Base-by-base conservation (phyloP, 2,797 vertebrate species). In the Dendrocincla fuliginosa region DNA sequence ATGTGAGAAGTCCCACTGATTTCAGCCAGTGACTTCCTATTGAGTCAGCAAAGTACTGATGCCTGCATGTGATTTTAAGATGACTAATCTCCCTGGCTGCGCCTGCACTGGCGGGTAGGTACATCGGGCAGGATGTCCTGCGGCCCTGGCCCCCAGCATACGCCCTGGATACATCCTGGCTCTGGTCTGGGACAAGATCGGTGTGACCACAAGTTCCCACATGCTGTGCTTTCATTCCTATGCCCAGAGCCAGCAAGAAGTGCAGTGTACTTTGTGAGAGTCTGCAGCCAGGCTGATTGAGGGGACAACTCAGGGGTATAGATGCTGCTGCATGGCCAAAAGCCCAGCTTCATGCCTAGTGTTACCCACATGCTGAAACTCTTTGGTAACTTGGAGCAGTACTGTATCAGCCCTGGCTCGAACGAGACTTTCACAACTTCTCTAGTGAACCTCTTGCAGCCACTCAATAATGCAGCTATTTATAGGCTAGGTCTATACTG, bases 1-100 rank as follows among this genome's bases (percentile, higher is more conserved):
- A 63, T 7, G 84, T 81, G 95, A 91, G 69, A 86, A 92, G 69
- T 53, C 82, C 73, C 68, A 67, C 82, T 49, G 87, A 81, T 69
- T 97, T 67, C 84, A 86, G 92, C 61, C 83, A 41, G 93, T 2
- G 14, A 59, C 88, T 96, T 95, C 95, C 96, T 79, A 84, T 37
- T 82, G 90, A 93, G 85, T 93, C 95, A 95, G 94, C 94, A 88
- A 68, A 94, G 74, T 57, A 4, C 85, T 93, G 60, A 2, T 4
- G 87, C 46, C 65, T 65, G 84, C 1, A 4, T 91, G 90, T 73
- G 90, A 84, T 73, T 90, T 84, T 22, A 33, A 52, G 90, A 55
- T 80, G 93, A 95, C 70, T 84, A 37, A 96, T 74, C 17, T 61
- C 76, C 56, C 57, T 11, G 87, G 78, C 84, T 69, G 90, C 0